phyloP scores from a whole-genome alignment of 2,888 invertebrate species.

The Ariolimax columbianus region DNA sequence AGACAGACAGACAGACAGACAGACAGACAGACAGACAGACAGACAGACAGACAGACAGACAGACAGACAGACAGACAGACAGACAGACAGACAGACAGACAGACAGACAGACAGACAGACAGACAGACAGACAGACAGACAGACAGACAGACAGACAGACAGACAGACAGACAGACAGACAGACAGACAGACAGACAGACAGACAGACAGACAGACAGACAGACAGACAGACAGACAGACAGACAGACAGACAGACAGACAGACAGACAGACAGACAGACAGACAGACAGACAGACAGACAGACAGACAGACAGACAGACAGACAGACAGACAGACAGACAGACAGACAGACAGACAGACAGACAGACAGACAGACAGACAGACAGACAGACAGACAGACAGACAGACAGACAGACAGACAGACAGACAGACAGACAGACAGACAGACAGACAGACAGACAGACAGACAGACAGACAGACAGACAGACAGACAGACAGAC shows the following conservation, averaged over 20 bases:
- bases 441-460: conserved; percentile 26
- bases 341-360: conserved; percentile 37
- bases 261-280: conserved; percentile 29
- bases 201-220: conserved; percentile 39
- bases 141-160: conserved; percentile 11
- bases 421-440: conserved; percentile 26
- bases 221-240: conserved; percentile 32
- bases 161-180: conserved; percentile 38
- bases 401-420: conserved; percentile 32
- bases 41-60: conserved; percentile 5
- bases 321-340: conserved; percentile 38
- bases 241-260: conserved; percentile 41
- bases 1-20: conserved; percentile 1
- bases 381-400: conserved; percentile 46
- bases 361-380: conserved; percentile 39
- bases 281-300: conserved; percentile 29
- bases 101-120: conserved; percentile 26
- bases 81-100: conserved; percentile 31
- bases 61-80: conserved; percentile 32
- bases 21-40: conserved; percentile 1
- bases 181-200: conserved; percentile 45
- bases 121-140: conserved; percentile 32
- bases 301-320: not conserved
- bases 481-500: conserved; percentile 26
- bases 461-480: conserved; percentile 20